Evolutionary conservation across 37 sponge, comb jelly and placozoan genomes (phyloP).

Genomic region (Mnemiopsis leidyi): DNA sequence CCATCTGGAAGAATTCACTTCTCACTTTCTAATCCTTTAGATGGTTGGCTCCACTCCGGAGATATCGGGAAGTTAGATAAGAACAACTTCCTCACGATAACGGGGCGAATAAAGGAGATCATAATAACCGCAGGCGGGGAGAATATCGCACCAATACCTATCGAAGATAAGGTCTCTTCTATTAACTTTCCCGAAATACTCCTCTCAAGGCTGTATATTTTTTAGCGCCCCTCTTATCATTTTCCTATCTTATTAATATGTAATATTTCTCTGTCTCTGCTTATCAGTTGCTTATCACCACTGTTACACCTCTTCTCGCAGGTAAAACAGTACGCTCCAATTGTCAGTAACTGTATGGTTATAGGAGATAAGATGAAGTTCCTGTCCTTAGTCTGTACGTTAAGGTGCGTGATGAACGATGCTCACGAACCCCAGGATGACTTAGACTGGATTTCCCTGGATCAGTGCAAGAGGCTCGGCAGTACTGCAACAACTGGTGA

Average conservation of each 20-base stretch:
- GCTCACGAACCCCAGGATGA: constrained; percentile 60
- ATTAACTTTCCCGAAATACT: too few relatives aligned
- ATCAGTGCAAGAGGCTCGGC: constrained; percentile 46
- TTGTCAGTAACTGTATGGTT: constrained; percentile 80
- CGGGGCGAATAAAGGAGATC: constrained; percentile 93
- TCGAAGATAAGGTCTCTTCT: constrained; percentile 76
- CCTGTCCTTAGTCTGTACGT: constrained; percentile 83
- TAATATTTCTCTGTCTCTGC: too few relatives aligned
- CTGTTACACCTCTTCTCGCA: too few relatives aligned
- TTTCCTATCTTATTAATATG: too few relatives aligned
- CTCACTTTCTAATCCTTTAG: constrained; percentile 51
- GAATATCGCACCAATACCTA: constrained; percentile 93
- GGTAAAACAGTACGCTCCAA: constrained; percentile 70
- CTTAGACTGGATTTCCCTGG: constrained; percentile 48
- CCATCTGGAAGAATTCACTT: background rate
- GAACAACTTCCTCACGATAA: constrained; percentile 83
- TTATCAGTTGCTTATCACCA: too few relatives aligned
- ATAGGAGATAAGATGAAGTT: constrained; percentile 89
- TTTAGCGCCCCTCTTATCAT: too few relatives aligned
- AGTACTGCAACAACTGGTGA: constrained; percentile 66
- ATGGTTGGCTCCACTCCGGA: constrained; percentile 97
- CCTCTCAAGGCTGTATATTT: too few relatives aligned
- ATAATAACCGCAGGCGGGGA: constrained; percentile 94
- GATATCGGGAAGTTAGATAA: constrained; percentile 85
- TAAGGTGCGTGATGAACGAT: constrained; percentile 78